Base-by-base conservation (phyloP, 2,113 vertebrate genomes). In the Rhagologus leucostigma region DNA sequence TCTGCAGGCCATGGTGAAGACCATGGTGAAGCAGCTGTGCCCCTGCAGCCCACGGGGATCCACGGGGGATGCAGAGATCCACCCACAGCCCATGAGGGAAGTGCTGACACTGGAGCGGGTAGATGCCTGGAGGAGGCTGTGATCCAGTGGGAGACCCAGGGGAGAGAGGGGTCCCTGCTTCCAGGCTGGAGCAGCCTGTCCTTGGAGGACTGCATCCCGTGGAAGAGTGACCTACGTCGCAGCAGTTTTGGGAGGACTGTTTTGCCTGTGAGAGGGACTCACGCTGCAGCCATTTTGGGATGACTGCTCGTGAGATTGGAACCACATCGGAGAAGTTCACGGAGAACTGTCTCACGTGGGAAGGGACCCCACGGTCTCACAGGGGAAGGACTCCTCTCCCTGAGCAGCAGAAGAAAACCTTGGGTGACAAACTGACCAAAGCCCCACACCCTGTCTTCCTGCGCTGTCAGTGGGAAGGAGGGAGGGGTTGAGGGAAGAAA, bases 201-300 rank as follows among this genome's bases (percentile, higher is more conserved):
- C 42, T 41, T 75, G 50, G 8, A 56, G 50, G 59, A 39, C 19
- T 39, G 17, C 29, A 56, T 1, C 59, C 23, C 6, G 3, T 13
- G 29, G 23, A 84, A 47, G 18, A 56, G 19, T 8, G 60, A 75
- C 19, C n/a, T 59, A 41, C 1, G 0, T 8, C 1, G 0, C 69
- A 47, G 82, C 19, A 56, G 50, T 47, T 74, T 11, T 29, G 41
- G 23, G 23, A 74, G 12, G 16, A 56, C 50, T 9, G 41, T 23
- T 3, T 3, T 42, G 39, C 20, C 59, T 3, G 14, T 23, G 41
- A 15, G 10, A 30, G 20, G 29, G 13, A 22, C 13, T 32, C 13
- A 6, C 12, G 3, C 3, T 14, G 29, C 19, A 16, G 62, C 37
- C 7, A 3, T 16, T 42, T 21, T 10, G 27, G 29, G 6, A 32